Evolutionary conservation across 2,113 vertebrate species (phyloP).

Genomic region (Pituophis catenifer): DNA sequence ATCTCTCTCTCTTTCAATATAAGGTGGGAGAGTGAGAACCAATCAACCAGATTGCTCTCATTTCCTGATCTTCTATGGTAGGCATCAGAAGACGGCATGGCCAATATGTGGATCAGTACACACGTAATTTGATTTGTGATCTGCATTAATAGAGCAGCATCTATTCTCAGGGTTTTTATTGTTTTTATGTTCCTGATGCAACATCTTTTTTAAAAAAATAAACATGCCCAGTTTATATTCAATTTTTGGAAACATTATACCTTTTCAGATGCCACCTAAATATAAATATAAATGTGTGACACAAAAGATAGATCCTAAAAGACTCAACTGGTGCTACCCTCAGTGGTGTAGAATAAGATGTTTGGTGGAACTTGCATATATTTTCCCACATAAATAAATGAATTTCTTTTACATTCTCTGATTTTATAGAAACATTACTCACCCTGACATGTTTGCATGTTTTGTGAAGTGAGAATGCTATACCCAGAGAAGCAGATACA

Average conservation of each 20-base stretch:
- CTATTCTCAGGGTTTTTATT: not conserved
- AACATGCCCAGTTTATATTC: not conserved
- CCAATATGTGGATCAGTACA: not conserved
- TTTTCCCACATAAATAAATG: not conserved
- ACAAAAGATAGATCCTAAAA: not conserved
- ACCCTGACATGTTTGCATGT: slow-evolving; percentile 87
- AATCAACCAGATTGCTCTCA: not conserved
- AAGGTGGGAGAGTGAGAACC: not conserved
- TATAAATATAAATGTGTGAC: not conserved
- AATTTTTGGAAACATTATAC: not conserved
- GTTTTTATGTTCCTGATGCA: not conserved
- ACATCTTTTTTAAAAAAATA: not conserved
- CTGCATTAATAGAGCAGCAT: not conserved
- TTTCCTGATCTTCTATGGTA: not conserved
- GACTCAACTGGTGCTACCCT: not conserved
- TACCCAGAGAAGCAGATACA: slow-evolving; percentile 88
- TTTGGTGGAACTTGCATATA: not conserved
- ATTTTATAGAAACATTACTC: slow-evolving; percentile 32
- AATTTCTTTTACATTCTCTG: not conserved
- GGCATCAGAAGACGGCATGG: not conserved
- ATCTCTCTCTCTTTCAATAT: not conserved
- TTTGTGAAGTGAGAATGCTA: slow-evolving; percentile 69
- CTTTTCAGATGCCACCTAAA: not conserved
- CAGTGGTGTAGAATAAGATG: not conserved
- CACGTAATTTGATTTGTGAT: not conserved